Evolutionary conservation across 2,888 invertebrate genomes (phyloP).

Genomic region (Hypomecis punctinalis): DNA sequence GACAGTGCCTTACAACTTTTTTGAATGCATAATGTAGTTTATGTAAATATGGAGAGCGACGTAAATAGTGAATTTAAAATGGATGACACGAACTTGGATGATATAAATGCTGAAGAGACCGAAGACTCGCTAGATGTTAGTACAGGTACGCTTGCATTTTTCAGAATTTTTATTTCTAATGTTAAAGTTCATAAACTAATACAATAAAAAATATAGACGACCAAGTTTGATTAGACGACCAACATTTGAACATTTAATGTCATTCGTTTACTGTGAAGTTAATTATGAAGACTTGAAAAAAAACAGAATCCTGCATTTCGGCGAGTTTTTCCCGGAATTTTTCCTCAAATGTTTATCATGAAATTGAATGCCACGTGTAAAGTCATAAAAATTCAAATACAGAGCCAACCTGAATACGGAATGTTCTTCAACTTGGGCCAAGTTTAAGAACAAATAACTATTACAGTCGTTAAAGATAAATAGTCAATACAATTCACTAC

Average conservation of each 20-base stretch:
- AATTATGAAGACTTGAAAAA: no score
- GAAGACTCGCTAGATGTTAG: conserved; percentile 36
- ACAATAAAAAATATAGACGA: no score
- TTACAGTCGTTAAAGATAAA: conserved; percentile 5
- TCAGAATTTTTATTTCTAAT: neutral
- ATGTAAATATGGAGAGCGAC: conserved; percentile 29
- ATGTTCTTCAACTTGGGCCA: neutral
- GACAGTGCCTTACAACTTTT: conserved; percentile 25
- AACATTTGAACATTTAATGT: no score
- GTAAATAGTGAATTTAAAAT: conserved; percentile 24
- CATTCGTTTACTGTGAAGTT: no score
- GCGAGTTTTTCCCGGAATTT: no score
- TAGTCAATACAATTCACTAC: conserved; percentile 22
- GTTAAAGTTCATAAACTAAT: no score
- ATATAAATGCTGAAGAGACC: conserved; percentile 24
- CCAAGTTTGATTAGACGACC: no score
- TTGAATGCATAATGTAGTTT: conserved; percentile 33
- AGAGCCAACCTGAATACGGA: neutral
- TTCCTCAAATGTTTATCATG: no score
- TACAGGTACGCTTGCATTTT: conserved; percentile 45
- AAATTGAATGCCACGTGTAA: no score
- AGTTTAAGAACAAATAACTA: neutral
- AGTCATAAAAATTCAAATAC: neutral
- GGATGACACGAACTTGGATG: conserved; percentile 23
- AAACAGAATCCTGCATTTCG: no score